phyloP scores from a whole-genome alignment of 2,888 invertebrate species.

The Phortica okadai region DNA sequence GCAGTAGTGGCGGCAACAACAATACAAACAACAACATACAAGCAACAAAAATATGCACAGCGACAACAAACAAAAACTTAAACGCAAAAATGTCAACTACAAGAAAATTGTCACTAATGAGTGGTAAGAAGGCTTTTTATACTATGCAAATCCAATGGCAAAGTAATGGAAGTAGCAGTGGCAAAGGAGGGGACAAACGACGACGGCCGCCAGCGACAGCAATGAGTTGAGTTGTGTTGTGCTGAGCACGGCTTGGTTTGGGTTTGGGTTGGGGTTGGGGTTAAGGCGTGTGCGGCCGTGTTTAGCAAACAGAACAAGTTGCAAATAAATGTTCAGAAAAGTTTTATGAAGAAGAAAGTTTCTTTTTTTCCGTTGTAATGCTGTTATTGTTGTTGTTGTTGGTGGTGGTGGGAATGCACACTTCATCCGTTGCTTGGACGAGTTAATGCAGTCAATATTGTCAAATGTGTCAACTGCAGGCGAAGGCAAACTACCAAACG shows the following conservation, averaged over 20 bases:
- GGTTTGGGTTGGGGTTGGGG: not conserved
- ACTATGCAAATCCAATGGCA: not conserved
- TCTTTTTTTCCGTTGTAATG: conserved; percentile 16
- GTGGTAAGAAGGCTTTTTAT: conserved; percentile 63
- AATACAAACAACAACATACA: conserved; percentile 4
- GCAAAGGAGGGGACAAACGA: not conserved
- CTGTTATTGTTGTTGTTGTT: not conserved
- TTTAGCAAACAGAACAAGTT: conserved; percentile 30
- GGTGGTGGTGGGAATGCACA: not conserved
- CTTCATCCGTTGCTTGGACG: not conserved
- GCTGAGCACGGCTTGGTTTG: not conserved
- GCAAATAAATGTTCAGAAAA: conserved; percentile 26
- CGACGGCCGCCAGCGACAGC: not conserved
- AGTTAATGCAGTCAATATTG: conserved; percentile 61
- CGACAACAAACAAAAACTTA: conserved; percentile 17
- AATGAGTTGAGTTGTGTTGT: conserved; percentile 28
- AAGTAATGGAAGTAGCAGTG: conserved; percentile 11
- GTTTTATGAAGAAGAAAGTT: conserved; percentile 32
- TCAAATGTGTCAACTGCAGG: conserved; percentile 68
- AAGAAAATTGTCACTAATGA: conserved; percentile 72
- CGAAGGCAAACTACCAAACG: conserved; percentile 41
- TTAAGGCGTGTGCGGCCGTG: conserved; percentile 10
- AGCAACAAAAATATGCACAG: conserved; percentile 18
- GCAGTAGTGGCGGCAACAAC: conserved; percentile 42
- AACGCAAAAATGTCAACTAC: conserved; percentile 60